Evolutionary conservation across 2,797 vertebrate species (phyloP), one percentile per base, ranked within the genome.

Genomic region (Tangara arthus): DNA sequence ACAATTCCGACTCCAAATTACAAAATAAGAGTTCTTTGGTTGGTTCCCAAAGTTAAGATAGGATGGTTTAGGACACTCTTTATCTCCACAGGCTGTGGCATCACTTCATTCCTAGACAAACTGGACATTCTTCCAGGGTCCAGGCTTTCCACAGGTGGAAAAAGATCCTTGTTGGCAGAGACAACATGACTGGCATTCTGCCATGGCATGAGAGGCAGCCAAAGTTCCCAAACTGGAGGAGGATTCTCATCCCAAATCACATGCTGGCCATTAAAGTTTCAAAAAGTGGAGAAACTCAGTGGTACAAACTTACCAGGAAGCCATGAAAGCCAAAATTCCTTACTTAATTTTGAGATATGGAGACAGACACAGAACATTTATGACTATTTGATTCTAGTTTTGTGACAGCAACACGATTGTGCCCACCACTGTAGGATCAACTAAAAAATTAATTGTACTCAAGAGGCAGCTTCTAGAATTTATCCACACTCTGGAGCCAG

Each of bases 381-480:
- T 35, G 52, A n/a, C 7, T 57, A 32, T 69, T 77, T 81, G 15
- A 68, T 68, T 59, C 16, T 64, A 53, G 11, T 46, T 91, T 66
- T 85, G 22, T 71, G 37, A 44, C 18, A 87, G 26, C 24, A 73
- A 50, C 27, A 46, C 28, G 6, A 60, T 28, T 64, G 21, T 79
- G 44, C 8, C 34, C 77, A 61, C 30, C 1, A 2, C 1, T 59
- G 26, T 42, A 69, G 15, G 69, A 93, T 52, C 39, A 47, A 87
- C 26, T 28, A 11, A 69, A 35, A 89, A 81, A 44, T 55, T 15
- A 73, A 44, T 55, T 71, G 61, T 82, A 72, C 16, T 91, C 39
- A 30, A 37, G 23, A 63, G 77, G 80, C n/a, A 90, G 49, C 87
- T 91, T 91, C 95, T 82, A 82, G 90, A 84, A 68, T 84, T 94